A percentile compares a stretch with the other conserved stretches of the same genome.
Evolutionary conservation across 2,797 vertebrate genomes (phyloP).

Genomic region (Protonibea diacanthus): DNA sequence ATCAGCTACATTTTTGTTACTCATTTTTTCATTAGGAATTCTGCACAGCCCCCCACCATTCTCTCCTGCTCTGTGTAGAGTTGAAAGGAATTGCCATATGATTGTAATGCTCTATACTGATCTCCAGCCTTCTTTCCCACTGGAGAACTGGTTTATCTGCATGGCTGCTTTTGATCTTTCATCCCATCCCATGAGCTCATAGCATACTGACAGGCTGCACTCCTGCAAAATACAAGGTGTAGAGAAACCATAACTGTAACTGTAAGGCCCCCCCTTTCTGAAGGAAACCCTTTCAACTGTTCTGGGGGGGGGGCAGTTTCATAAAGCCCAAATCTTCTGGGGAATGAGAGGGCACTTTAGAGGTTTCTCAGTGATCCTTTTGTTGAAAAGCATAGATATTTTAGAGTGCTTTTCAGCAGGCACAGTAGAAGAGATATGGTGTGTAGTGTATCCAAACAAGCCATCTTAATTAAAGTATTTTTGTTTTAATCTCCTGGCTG

Average conservation of each 20-base stretch:
- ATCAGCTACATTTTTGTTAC: slow-evolving; percentile 23
- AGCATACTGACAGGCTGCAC: slow-evolving; percentile 50
- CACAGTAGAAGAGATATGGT: neutral
- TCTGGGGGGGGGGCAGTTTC: slow-evolving; percentile 12
- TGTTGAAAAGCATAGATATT: slow-evolving; percentile 25
- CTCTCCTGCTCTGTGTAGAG: slow-evolving; percentile 14
- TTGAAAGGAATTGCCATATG: slow-evolving; percentile 60
- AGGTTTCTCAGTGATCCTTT: slow-evolving; percentile 44
- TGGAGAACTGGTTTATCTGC: slow-evolving; percentile 68
- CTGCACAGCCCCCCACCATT: neutral
- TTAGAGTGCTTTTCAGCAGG: slow-evolving; percentile 4
- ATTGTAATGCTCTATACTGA: slow-evolving; percentile 56
- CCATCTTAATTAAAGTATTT: neutral
- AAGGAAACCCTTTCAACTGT: slow-evolving; percentile 42
- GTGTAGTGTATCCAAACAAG: neutral
- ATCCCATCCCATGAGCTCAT: slow-evolving; percentile 66
- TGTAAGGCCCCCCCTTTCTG: slow-evolving; percentile 34
- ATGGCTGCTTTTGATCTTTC: slow-evolving; percentile 71
- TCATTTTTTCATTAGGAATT: slow-evolving; percentile 21
- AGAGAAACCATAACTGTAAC: slow-evolving; percentile 56
- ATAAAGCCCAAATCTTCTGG: slow-evolving; percentile 39
- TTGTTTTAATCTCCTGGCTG: neutral
- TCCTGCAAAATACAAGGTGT: slow-evolving; percentile 47
- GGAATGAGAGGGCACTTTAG: slow-evolving; percentile 29
- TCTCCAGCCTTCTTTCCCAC: slow-evolving; percentile 52